Evolutionary conservation across 2,888 invertebrate genomes (phyloP).

Genomic region (Mythimna ferrago): DNA sequence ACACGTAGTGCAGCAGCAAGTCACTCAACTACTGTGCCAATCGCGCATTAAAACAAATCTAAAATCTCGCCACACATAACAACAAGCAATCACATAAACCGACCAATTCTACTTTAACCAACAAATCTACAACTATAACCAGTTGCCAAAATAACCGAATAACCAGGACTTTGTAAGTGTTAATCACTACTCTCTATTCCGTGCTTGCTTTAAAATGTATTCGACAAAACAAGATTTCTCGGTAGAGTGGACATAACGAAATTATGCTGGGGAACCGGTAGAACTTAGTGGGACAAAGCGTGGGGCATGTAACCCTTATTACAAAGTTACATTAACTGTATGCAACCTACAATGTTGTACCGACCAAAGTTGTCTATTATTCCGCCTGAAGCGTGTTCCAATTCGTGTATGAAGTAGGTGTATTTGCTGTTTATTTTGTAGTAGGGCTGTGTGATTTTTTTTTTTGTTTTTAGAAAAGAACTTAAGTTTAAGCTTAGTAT

Average conservation of each 20-base stretch:
- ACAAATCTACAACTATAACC: constrained; percentile 30
- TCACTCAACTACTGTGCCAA: no score
- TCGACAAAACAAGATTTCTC: constrained; percentile 77
- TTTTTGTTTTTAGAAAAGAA: no score
- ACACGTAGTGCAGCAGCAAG: no score
- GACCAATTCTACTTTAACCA: constrained; percentile 22
- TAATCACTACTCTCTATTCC: constrained; percentile 63
- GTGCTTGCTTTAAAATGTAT: constrained; percentile 70
- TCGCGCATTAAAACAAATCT: background rate
- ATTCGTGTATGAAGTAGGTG: constrained; percentile 22
- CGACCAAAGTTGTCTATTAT: constrained; percentile 80
- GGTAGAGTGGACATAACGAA: constrained; percentile 81
- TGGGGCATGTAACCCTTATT: constrained; percentile 80
- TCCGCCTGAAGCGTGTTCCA: constrained; percentile 71
- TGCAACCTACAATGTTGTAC: constrained; percentile 70
- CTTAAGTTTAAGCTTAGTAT: no score
- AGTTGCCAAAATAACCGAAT: constrained; percentile 48
- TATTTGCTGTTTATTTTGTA: constrained; percentile 19
- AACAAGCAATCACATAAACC: constrained; percentile 23
- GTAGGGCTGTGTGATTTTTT: no score
- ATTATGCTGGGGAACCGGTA: constrained; percentile 79
- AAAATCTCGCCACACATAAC: background rate
- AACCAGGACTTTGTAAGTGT: constrained; percentile 50
- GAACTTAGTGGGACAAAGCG: constrained; percentile 65
- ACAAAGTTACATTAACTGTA: constrained; percentile 85